Conservation (phyloP, 2,888 invertebrate species). For the Pheosia gnoma region DNA sequence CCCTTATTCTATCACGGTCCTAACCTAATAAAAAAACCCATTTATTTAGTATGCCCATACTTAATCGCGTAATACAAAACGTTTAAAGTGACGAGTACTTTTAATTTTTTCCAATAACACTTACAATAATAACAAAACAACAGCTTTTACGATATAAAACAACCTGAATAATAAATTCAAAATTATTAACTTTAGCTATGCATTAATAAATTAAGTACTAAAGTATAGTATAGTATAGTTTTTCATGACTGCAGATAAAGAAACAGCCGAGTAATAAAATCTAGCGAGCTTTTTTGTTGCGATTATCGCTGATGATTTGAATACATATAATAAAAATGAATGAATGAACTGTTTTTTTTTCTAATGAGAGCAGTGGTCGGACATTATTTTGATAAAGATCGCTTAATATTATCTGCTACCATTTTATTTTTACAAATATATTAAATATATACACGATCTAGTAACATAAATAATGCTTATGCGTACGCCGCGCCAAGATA, state of each 20-base stretch:
- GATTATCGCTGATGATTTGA: no score
- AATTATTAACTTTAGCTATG: neutral
- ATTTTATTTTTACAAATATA: no score
- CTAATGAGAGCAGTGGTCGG: no score
- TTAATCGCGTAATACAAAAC: slow-evolving; percentile 6
- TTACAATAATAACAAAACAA: neutral
- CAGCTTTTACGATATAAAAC: neutral
- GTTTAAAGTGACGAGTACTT: neutral
- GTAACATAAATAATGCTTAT: no score
- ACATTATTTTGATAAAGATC: no score
- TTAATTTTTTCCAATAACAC: neutral
- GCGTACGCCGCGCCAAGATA: no score
- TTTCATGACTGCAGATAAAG: neutral
- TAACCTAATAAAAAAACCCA: slow-evolving; percentile 20
- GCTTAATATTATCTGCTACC: no score
- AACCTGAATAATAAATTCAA: neutral
- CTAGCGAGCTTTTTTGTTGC: no score
- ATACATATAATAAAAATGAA: no score
- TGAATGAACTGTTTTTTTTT: no score
- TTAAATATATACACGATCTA: no score
- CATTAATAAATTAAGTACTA: neutral
- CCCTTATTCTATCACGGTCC: slow-evolving; percentile 56
- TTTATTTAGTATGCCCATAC: slow-evolving; percentile 10
- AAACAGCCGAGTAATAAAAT: no score
- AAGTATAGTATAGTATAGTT: neutral